Percentiles rank a stretch among this genome's conserved stretches.
phyloP scores from a whole-genome alignment of 2,888 invertebrate species.

The Scaeva pyrastri region DNA sequence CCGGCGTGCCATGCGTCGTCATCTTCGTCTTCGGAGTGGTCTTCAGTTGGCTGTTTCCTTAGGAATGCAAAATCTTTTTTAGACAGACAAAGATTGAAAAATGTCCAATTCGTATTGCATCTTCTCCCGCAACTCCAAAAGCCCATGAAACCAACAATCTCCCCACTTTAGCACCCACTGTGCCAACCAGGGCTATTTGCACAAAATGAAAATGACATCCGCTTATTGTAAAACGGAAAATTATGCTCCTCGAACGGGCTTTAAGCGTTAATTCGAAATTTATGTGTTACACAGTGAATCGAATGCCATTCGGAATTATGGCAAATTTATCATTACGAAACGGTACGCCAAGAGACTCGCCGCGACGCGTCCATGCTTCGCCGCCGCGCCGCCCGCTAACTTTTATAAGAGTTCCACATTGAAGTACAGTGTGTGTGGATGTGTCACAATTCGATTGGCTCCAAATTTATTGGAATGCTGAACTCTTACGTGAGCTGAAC shows the following conservation, averaged over 20 bases:
- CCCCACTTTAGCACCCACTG: slow-evolving; percentile 69
- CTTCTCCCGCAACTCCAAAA: slow-evolving; percentile 20
- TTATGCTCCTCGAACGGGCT: slow-evolving; percentile 80
- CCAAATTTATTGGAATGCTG: slow-evolving; percentile 75
- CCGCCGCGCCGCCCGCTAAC: no score
- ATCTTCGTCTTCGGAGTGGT: background rate
- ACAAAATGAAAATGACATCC: slow-evolving; percentile 78
- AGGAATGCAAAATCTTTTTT: slow-evolving; percentile 71
- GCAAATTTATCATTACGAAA: slow-evolving; percentile 82
- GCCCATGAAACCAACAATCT: slow-evolving; percentile 6
- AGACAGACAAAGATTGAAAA: slow-evolving; percentile 83
- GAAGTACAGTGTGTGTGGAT: slow-evolving; percentile 32
- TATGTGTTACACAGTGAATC: slow-evolving; percentile 84
- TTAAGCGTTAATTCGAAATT: slow-evolving; percentile 84
- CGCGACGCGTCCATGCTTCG: no score
- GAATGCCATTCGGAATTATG: slow-evolving; percentile 84
- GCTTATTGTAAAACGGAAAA: slow-evolving; percentile 77
- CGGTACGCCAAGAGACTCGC: slow-evolving; percentile 27
- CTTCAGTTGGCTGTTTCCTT: slow-evolving; percentile 26
- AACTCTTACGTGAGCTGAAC: slow-evolving; percentile 62
- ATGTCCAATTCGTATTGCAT: slow-evolving; percentile 79
- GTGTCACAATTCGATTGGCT: slow-evolving; percentile 75
- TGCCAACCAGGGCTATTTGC: slow-evolving; percentile 77
- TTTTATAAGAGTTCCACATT: background rate
- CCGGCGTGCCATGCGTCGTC: slow-evolving; percentile 26